Evolutionary conservation across 2,888 invertebrate genomes (phyloP), one percentile per base, ranked within the genome.

Genomic region (Tachystola acroxantha): DNA sequence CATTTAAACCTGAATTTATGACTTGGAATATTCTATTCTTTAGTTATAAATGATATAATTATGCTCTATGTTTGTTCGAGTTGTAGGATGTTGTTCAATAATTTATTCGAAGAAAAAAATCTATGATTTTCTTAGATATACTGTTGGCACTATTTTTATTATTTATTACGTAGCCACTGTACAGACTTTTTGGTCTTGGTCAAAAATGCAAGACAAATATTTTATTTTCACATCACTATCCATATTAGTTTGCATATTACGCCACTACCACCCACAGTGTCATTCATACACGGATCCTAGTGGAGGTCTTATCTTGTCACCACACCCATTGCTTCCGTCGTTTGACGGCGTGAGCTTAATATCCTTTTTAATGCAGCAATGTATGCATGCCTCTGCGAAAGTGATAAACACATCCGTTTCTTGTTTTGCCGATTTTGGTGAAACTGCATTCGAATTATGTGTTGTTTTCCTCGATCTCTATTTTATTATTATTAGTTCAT

Each of bases 201-300:
- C 3, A 3, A 4, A 16, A 16, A 16, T 16, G 16, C 6, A 16
- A 16, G 16, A 16, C 16, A n/a, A n/a, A n/a, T n/a, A n/a, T n/a
- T n/a, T n/a, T n/a, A n/a, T n/a, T n/a, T n/a, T n/a, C n/a, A n/a
- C 16, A 16, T 4, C 16, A 16, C 16, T 4, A 16, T 16, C 3
- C 3, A 16, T 4, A 16, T 4, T 16, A 3, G 31, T 19, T 7
- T 24, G 11, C 19, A 16, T 28, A 36, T 57, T 53, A 37, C 48
- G 45, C 44, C 58, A 58, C 27, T 34, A 34, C 39, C 46, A 40
- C 48, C 50, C 44, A 57, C 56, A 30, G 2, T 7, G 19, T 9
- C 11, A 14, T 28, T 16, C 37, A 44, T 34, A 30, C 41, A 40
- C 34, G 29, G 45, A 46, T 48, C 39, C 37, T 28, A n/a, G 16